Percentiles rank a stretch among this genome's conserved stretches.
These are phyloP conservation scores for Atrichornis clamosus DNA, from an alignment of 2,113 vertebrate genomes.

Conservation along the genomic window DNA sequence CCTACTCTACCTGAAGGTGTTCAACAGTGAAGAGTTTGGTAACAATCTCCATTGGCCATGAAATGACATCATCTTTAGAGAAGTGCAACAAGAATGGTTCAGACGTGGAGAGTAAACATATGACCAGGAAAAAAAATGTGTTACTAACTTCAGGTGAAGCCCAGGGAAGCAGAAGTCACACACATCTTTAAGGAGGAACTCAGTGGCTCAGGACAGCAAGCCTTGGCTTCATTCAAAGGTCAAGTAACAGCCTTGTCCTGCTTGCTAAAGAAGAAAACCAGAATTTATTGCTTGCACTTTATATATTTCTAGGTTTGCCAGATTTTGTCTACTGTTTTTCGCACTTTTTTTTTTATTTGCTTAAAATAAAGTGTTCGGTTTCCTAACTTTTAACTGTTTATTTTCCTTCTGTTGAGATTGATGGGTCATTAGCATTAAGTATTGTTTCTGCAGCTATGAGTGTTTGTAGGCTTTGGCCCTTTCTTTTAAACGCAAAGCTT, in stretches of 20 bases:
- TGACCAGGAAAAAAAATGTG: not conserved
- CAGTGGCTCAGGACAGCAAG: accelerated
- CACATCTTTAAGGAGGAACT: not conserved
- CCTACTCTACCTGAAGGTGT: not conserved
- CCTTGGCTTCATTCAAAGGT: not conserved
- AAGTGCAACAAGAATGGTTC: not conserved
- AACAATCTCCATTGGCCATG: not conserved
- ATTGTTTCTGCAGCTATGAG: not conserved
- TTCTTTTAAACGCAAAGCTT: constrained; percentile 12
- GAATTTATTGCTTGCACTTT: not conserved
- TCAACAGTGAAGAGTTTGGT: not conserved
- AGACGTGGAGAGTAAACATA: not conserved
- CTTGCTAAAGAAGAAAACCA: not conserved
- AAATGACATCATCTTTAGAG: not conserved
- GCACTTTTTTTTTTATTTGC: not conserved
- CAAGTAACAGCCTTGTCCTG: not conserved
- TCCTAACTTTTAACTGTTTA: not conserved
- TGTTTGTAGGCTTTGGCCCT: not conserved
- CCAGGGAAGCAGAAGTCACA: not conserved
- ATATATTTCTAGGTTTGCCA: not conserved
- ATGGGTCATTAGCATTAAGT: not conserved
- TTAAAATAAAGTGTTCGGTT: not conserved
- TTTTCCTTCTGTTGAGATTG: not conserved
- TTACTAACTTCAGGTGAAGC: not conserved
- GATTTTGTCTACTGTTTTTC: not conserved